Base-by-base conservation (phyloP, 2,113 vertebrate species). In the Poeciliopsis prolifica region DNA sequence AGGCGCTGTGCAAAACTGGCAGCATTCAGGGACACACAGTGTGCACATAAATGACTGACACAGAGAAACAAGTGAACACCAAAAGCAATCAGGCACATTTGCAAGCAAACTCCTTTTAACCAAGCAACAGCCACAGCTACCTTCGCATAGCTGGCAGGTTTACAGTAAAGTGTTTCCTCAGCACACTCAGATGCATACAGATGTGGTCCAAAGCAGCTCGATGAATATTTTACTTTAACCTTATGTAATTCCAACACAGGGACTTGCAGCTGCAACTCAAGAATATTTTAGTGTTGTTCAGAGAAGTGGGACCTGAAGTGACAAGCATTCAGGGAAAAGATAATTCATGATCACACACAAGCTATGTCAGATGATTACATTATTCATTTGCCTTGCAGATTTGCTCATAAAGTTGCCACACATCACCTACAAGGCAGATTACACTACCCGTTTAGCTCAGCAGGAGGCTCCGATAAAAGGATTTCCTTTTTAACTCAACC, bases 181-280 rank as follows among this genome's bases (percentile, higher is more conserved):
- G 93, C 92, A 89, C 77, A 91, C 78, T 84, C 71, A 42, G 83
- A 80, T 78, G 83, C 82, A 85, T 91, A 87, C 87, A 89, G 86
- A 92, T 89, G 80, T 86, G 76, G 68, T 90, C 83, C 78, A 83
- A 81, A 88, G 85, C 72, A 78, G 75, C 80, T 51, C 82, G 77
- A 92, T 94, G 86, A 93, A 94, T 93, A 94, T 93, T 94, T 94
- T 78, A 95, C 89, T 85, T 58, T 19, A 77, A 35, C 72, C 82
- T 93, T 92, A 88, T 82, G 88, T 90, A 92, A 92, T 28, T 28
- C 77, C 74, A 74, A 83, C 89, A 82, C 54, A 24, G 80, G 67
- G 76, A 86, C 84, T 48, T 37, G 68, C 80, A 80, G 84, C 73
- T 80, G 83, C 70, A 79, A 75, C 80, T 86, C 44, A 62, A 76